Base-by-base conservation (phyloP, 2,113 vertebrate genomes). In the Platycercus adscitus region DNA sequence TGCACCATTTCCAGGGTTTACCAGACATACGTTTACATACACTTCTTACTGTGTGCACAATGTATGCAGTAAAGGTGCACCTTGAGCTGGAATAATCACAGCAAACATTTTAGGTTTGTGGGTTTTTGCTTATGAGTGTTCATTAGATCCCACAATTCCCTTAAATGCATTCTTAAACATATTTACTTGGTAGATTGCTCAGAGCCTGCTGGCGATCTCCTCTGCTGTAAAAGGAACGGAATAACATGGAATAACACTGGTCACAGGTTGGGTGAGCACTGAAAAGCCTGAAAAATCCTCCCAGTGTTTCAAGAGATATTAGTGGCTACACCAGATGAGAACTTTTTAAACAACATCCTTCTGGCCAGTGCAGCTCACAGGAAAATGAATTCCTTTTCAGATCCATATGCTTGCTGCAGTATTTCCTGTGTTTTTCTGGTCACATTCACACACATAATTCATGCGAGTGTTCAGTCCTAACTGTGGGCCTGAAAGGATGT, bases 401-500 rank as follows among this genome's bases (percentile, higher is more conserved):
- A 81, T 93, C 94, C 73, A 91, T 90, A 79, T 60, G 86, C 61
- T 95, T 86, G 72, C 86, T 92, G 69, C 82, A 94, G 69, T 78
- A 68, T 89, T 96, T 97, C 93, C 94, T 96, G 93, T 88, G 88
- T 88, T 95, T 95, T 95, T 91, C 80, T 95, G 80, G 80, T 91
- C 72, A 75, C 78, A 93, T 93, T 95, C 61, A 52, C 79, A 92
- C 78, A 78, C 89, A 89, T 95, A 96, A 90, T 81, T 96, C 89
- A 91, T 88, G 75, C 0, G 2, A 95, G 64, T 4, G 4, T 61
- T 91, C 77, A 72, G 77, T 52, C 31, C 72, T 76, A 92, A 83
- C 65, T 88, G 88, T 2, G 18, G 66, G 95, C 80, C 88, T 90
- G 81, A 91, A 84, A 96, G 95, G 95, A 94, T 96, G 95, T 96